phyloP scores from a whole-genome alignment of 2,113 vertebrate species.

The Tenrec ecaudatus region DNA sequence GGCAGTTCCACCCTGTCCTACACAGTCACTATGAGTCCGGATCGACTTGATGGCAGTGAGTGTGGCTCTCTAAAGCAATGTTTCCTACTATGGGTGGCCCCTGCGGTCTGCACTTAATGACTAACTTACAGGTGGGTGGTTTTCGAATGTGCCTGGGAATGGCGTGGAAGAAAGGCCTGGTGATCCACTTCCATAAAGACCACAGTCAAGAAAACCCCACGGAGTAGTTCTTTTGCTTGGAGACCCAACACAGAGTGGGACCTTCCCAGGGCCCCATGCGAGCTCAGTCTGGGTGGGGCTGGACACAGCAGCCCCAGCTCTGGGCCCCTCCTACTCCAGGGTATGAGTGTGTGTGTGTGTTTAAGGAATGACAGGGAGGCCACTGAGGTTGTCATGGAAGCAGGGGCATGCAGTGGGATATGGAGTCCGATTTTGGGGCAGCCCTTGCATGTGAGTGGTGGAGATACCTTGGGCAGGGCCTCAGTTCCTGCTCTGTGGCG shows the following conservation, averaged over 20 bases:
- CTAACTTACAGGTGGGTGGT: background rate
- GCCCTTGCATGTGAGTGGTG: no score
- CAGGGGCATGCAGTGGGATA: background rate
- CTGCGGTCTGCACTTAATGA: background rate
- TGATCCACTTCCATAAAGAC: background rate
- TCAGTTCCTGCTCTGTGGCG: background rate
- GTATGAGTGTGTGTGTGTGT: no score
- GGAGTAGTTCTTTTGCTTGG: background rate
- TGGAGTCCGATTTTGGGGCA: no score
- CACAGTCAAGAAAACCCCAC: no score
- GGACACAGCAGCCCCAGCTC: no score
- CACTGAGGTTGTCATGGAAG: background rate
- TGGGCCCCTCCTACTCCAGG: no score
- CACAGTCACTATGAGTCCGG: no score
- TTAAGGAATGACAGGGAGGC: background rate
- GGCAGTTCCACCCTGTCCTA: no score
- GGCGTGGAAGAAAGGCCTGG: background rate
- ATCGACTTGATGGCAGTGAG: no score
- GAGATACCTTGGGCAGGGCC: background rate
- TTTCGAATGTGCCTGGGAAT: background rate
- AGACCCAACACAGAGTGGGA: background rate
- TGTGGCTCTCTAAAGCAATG: background rate
- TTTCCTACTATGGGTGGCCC: background rate
- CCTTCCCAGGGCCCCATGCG: fast-evolving
- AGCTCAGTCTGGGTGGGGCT: no score